Conservation (phyloP, 2,113 vertebrate species). For the Gobio gobio region DNA sequence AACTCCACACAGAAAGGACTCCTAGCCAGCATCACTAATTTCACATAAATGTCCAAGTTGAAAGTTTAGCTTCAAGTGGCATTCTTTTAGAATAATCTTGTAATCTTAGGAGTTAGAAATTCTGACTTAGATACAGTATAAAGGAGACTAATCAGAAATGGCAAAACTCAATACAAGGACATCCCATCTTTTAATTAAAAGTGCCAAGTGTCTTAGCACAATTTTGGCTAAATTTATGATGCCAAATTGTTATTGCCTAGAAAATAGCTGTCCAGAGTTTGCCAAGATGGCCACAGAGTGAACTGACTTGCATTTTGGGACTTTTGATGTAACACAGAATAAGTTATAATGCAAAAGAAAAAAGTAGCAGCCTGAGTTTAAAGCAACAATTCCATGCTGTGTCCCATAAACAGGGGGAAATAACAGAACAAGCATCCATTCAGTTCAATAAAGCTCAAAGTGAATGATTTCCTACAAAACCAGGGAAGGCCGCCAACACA, state of each 20-base stretch:
- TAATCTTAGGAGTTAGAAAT: not conserved
- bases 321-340: not conserved
- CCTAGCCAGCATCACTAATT: not conserved
- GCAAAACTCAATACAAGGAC: not conserved
- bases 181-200: not conserved
- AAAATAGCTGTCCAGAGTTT: not conserved
- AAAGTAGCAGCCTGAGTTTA: not conserved
- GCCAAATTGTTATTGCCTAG: not conserved
- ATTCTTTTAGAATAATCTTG: not conserved
- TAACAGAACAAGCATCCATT: conserved; percentile 23
- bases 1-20: no score
- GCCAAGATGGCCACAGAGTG: not conserved
- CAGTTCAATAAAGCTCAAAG: conserved; percentile 20
- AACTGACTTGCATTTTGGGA: not conserved
- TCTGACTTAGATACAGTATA: not conserved
- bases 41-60: not conserved
- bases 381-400: not conserved
- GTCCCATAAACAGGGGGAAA: not conserved
- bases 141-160: not conserved
- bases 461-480: not conserved
- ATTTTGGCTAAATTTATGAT: no score
- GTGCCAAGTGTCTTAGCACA: not conserved
- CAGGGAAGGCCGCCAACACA: conserved; percentile 10
- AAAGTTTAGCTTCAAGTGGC: not conserved
- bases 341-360: not conserved